phyloP scores from a whole-genome alignment of 2,888 invertebrate genomes.

The Drosophila anomelani region DNA sequence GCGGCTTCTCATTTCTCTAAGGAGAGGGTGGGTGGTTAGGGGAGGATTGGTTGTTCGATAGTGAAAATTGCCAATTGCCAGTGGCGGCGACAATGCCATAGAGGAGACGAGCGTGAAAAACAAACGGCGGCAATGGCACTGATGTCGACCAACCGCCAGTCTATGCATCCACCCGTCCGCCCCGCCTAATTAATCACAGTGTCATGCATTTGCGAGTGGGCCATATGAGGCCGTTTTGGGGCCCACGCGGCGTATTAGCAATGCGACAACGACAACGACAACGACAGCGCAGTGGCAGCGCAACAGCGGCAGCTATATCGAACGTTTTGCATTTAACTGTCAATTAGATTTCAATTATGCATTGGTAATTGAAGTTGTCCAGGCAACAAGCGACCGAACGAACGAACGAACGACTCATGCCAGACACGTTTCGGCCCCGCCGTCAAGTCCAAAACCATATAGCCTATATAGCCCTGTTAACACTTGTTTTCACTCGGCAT shows the following conservation, averaged over 20 bases:
- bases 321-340: slow-evolving; percentile 75
- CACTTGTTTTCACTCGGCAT: slow-evolving; percentile 46
- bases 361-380: slow-evolving; percentile 67
- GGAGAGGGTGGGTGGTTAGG: slow-evolving; percentile 17
- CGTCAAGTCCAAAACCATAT: slow-evolving; percentile 41
- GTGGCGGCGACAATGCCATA: slow-evolving; percentile 37
- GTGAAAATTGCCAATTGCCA: slow-evolving; percentile 52
- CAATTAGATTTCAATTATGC: slow-evolving; percentile 81
- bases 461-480: slow-evolving; percentile 36
- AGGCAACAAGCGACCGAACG: slow-evolving; percentile 27
- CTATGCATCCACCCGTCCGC: slow-evolving; percentile 20
- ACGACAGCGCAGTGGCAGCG: slow-evolving; percentile 1
- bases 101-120: slow-evolving; percentile 7
- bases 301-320: slow-evolving; percentile 20
- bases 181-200: slow-evolving; percentile 75
- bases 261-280: slow-evolving; percentile 45
- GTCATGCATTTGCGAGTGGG: slow-evolving; percentile 69
- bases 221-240: slow-evolving; percentile 36
- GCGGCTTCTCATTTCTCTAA: slow-evolving; percentile 18
- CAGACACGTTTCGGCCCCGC: slow-evolving; percentile 44
- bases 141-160: slow-evolving; percentile 34
- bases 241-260: slow-evolving; percentile 78
- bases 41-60: slow-evolving; percentile 26
- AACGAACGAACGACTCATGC: slow-evolving; percentile 37
- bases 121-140: slow-evolving; percentile 41